A percentile compares a stretch with the other conserved stretches of the same genome.
phyloP scores from a whole-genome alignment of 2,888 invertebrate genomes.

The Pachydiplax longipennis region DNA sequence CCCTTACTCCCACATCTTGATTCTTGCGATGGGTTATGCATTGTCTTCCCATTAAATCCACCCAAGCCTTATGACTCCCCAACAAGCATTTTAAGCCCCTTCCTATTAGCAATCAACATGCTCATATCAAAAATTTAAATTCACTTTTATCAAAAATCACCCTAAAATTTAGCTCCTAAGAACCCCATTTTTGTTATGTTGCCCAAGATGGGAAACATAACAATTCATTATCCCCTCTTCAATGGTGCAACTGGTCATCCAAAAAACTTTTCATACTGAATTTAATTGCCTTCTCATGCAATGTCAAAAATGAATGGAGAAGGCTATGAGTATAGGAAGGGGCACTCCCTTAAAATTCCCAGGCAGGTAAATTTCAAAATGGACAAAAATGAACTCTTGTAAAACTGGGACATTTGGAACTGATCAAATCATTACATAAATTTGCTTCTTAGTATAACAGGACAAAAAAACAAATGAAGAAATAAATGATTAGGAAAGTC shows the following conservation, averaged over 20 bases:
- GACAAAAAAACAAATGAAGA: not conserved
- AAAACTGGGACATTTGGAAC: not conserved
- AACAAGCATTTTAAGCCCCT: not conserved
- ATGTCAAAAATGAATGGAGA: too few species aligned
- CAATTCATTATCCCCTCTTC: too few species aligned
- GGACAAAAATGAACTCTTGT: not conserved
- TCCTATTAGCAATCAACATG: not conserved
- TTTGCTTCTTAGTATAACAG: not conserved
- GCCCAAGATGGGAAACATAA: too few species aligned
- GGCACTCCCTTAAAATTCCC: not conserved
- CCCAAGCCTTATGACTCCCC: not conserved
- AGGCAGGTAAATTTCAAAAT: not conserved
- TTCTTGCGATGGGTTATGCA: not conserved
- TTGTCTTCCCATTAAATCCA: not conserved
- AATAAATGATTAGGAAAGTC: not conserved
- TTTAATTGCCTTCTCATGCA: too few species aligned
- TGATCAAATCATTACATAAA: not conserved
- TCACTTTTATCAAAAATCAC: not conserved
- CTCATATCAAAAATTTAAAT: not conserved
- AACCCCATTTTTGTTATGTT: too few species aligned
- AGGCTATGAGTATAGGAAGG: not conserved
- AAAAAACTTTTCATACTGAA: too few species aligned
- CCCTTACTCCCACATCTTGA: conserved; percentile 23
- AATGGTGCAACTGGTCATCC: too few species aligned
- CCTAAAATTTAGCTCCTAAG: not conserved